Conservation (phyloP, 2,113 vertebrate genomes). For the Chloropsis cyanopogon region DNA sequence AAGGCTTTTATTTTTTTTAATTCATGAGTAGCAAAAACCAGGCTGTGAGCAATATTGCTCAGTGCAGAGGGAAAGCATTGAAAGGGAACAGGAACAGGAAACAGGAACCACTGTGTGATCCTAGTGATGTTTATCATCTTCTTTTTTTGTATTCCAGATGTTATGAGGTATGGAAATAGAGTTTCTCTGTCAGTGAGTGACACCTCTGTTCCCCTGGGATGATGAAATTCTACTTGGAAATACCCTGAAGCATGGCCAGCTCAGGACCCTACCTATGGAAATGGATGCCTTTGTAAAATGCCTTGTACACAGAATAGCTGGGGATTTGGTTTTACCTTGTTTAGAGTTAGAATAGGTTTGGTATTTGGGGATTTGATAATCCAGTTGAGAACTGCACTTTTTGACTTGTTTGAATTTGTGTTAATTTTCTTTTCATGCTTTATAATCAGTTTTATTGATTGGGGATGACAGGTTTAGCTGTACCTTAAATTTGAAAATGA, state of each 20-base stretch:
- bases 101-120: neutral
- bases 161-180: rapidly evolving
- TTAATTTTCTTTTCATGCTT: neutral
- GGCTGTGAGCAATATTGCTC: neutral
- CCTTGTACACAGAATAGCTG: rapidly evolving
- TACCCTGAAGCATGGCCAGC: neutral
- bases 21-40: neutral
- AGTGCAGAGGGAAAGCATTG: neutral
- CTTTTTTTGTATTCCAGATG: neutral
- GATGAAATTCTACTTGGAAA: neutral
- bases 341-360: neutral
- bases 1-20: neutral
- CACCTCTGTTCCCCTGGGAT: neutral
- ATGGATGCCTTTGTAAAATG: neutral
- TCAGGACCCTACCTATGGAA: neutral
- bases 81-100: neutral
- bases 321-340: neutral
- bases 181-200: neutral
- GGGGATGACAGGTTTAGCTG: neutral
- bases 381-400: neutral
- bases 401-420: neutral
- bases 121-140: neutral
- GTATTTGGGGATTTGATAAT: neutral
- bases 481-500: neutral
- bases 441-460: neutral